Percentiles rank a stretch among this genome's conserved stretches.
Conservation (phyloP, 2,113 vertebrate genomes). For the Cyanoliseus patagonus region DNA sequence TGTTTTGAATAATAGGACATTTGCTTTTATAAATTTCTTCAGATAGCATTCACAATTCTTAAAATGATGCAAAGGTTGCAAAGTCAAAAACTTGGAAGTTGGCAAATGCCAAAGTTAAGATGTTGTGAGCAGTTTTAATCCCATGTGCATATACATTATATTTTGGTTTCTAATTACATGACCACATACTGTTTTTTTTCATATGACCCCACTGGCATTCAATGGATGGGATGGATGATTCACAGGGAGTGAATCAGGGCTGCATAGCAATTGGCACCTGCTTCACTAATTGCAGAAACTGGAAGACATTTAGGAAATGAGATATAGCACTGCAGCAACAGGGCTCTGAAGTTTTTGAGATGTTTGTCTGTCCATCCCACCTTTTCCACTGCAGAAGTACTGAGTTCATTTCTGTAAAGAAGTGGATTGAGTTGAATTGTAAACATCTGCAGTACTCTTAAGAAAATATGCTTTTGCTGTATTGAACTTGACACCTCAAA, state of each 20-base stretch:
- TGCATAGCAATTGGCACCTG: background rate
- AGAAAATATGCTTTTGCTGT: background rate
- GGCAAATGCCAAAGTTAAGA: background rate
- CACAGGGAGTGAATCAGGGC: background rate
- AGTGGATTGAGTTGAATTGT: background rate
- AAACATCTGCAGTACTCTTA: background rate
- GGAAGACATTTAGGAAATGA: background rate
- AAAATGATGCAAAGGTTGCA: background rate
- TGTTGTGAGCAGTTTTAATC: background rate
- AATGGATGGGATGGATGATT: background rate
- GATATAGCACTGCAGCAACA: background rate
- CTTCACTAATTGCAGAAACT: background rate
- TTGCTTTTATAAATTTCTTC: background rate
- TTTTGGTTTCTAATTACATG: background rate
- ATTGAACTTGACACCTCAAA: background rate
- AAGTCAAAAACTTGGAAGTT: background rate
- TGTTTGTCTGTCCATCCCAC: background rate
- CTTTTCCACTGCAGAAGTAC: background rate
- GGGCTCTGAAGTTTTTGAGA: background rate
- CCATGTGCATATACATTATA: background rate
- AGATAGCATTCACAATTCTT: background rate
- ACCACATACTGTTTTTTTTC: background rate
- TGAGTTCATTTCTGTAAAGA: background rate
- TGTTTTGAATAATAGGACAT: background rate
- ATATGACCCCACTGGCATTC: background rate